phyloP scores from a whole-genome alignment of 1,140 invertebrate species.

The Dreissena rostriformis region DNA sequence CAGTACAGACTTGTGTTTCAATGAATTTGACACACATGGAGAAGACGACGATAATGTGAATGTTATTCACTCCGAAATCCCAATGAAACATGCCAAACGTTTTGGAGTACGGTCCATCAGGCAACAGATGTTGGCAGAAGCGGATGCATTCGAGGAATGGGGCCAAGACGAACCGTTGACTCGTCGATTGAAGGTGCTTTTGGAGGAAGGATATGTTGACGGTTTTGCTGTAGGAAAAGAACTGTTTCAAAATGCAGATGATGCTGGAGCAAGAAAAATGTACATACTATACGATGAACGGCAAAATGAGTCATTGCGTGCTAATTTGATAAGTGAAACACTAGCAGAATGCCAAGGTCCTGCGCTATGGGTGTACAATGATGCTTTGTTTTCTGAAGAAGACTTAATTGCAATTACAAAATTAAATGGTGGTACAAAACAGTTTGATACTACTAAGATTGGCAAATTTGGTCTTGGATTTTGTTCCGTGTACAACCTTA shows the following conservation, averaged over 20 bases:
- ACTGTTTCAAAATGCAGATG: slow-evolving; percentile 78
- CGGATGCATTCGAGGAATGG: slow-evolving; percentile 48
- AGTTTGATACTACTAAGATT: slow-evolving; percentile 67
- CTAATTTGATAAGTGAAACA: slow-evolving; percentile 66
- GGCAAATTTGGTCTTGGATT: slow-evolving; percentile 77
- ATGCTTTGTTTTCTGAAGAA: slow-evolving; percentile 65
- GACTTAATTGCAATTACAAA: slow-evolving; percentile 70
- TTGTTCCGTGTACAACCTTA: slow-evolving; percentile 77
- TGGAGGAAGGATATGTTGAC: slow-evolving; percentile 71
- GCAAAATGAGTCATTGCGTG: slow-evolving; percentile 49
- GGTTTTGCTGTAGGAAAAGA: slow-evolving; percentile 76
- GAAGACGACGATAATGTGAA: slow-evolving; percentile 25
- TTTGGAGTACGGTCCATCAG: slow-evolving; percentile 53
- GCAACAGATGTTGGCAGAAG: slow-evolving; percentile 40
- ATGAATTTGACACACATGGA: neutral
- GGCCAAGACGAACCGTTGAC: slow-evolving; percentile 73
- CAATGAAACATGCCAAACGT: slow-evolving; percentile 1
- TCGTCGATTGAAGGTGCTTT: slow-evolving; percentile 62
- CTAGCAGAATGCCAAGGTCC: slow-evolving; percentile 68
- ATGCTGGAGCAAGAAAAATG: slow-evolving; percentile 81
- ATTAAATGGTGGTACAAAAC: slow-evolving; percentile 73
- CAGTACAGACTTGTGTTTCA: neutral
- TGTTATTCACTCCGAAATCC: slow-evolving; percentile 29
- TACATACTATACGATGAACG: slow-evolving; percentile 79
- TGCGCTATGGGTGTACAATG: slow-evolving; percentile 70